phyloP scores from a whole-genome alignment of 2,888 invertebrate genomes.

The Dynastes grantii region DNA sequence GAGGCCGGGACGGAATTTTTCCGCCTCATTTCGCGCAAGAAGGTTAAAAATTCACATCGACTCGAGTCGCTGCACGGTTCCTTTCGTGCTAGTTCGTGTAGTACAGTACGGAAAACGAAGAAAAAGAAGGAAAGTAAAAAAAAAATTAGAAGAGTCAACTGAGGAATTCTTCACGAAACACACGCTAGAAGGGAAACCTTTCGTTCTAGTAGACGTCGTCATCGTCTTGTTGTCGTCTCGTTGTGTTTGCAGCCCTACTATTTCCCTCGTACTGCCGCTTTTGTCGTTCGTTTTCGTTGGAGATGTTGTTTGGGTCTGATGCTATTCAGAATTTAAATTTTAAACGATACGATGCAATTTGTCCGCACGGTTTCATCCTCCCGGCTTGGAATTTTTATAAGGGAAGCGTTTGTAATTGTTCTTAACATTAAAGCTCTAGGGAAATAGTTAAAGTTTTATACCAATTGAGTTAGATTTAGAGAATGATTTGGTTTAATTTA shows the following conservation, averaged over 20 bases:
- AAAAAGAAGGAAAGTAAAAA: not conserved
- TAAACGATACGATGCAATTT: constrained; percentile 7
- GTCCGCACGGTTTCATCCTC: not conserved
- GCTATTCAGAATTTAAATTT: constrained; percentile 32
- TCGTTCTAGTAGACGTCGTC: not conserved
- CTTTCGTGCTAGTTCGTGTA: not conserved
- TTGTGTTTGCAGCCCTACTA: not conserved
- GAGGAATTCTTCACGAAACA: not conserved
- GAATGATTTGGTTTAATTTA: too few relatives aligned
- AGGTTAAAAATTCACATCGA: constrained; percentile 48
- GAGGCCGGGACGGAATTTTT: constrained; percentile 34
- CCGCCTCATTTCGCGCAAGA: constrained; percentile 43
- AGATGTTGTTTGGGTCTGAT: constrained; percentile 4
- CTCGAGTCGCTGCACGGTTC: not conserved
- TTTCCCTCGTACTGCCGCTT: not conserved
- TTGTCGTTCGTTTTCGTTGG: not conserved
- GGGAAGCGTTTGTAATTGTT: too few relatives aligned
- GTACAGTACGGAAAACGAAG: not conserved
- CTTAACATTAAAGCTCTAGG: too few relatives aligned
- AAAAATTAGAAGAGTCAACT: constrained; percentile 12
- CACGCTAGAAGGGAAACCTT: not conserved
- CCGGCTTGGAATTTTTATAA: too few relatives aligned
- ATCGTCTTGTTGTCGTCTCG: constrained; percentile 2
- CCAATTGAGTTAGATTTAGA: too few relatives aligned
- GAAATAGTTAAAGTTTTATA: too few relatives aligned